Base-by-base conservation (phyloP, 2,797 vertebrate genomes). In the Geotrypetes seraphini region DNA sequence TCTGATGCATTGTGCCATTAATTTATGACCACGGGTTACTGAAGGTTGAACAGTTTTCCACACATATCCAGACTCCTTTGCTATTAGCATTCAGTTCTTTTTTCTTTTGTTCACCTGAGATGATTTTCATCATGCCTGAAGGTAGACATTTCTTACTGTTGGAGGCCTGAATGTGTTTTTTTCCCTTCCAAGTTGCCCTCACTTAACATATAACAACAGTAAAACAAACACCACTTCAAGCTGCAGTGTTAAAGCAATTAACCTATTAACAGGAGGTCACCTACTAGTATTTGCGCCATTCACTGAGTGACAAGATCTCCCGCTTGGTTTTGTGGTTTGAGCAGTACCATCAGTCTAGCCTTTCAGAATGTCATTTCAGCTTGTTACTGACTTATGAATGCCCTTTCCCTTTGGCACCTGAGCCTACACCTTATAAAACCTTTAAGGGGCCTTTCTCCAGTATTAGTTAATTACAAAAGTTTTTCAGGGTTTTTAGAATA, bases 1-100 rank as follows among this genome's bases (percentile, higher is more conserved):
- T 72, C 59, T 64, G 65, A 79, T 74, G 63, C 57, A 59, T 55
- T 31, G 5, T 62, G 71, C 61, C 63, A 60, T 69, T 76, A 75
- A 81, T 83, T 82, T 83, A 82, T 61, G 71, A 69, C 50, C 60
- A 73, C 51, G 48, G 77, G 70, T 81, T 74, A 82, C 46, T 73
- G 39, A 35, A 57, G 72, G 65, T 55, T 57, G 69, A 83, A 78
- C 49, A 44, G 40, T 46, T 73, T 79, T 66, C 66, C 61, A 44
- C 48, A 48, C 50, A 60, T 53, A 53, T 50, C 64, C 45, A 63
- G 45, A 52, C 39, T 50, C 18, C 57, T n/a, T 66, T 79, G 70
- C 69, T 61, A 73, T 81, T 75, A 65, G 49, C 46, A 65, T 69
- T 54, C 38, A 66, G 71, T 52, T 76, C 42, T 69, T 76, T 73